phyloP scores from a whole-genome alignment of 2,797 vertebrate genomes.

The Enteromius argenteus region DNA sequence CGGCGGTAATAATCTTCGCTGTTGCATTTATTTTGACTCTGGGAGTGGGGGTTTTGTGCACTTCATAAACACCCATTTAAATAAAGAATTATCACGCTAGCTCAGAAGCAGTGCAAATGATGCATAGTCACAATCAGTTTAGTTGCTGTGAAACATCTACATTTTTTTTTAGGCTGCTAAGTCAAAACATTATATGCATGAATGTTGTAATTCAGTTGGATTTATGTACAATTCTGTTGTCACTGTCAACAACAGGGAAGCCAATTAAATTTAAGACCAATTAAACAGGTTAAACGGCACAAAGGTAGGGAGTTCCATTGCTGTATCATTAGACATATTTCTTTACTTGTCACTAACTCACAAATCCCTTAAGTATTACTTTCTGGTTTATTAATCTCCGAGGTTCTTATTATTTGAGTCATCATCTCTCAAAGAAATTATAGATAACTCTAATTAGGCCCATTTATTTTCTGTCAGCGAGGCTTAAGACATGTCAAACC shows the following conservation, averaged over 20 bases:
- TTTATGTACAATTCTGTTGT: constrained; percentile 4
- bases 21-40: constrained; percentile 37
- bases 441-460: constrained; percentile 64
- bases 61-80: constrained; percentile 39
- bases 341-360: background rate
- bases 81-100: background rate
- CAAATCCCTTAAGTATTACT: constrained; percentile 14
- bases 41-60: constrained; percentile 12
- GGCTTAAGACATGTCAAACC: constrained; percentile 52
- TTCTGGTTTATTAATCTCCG: constrained; percentile 29
- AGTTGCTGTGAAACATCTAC: background rate
- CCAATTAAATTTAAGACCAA: constrained; percentile 24
- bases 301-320: background rate
- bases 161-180: background rate
- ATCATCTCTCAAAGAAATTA: constrained; percentile 32
- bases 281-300: constrained; percentile 4
- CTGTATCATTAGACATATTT: constrained; percentile 1
- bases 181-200: background rate
- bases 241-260: background rate
- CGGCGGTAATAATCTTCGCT: constrained; percentile 18
- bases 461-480: constrained; percentile 73
- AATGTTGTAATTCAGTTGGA: constrained; percentile 1
- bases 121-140: constrained; percentile 4
- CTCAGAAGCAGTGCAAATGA: constrained; percentile 30
- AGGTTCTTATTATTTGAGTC: constrained; percentile 21